These are phyloP conservation scores for Troides helena DNA, from an alignment of 2,888 invertebrate genomes.

Conservation along the genomic window DNA sequence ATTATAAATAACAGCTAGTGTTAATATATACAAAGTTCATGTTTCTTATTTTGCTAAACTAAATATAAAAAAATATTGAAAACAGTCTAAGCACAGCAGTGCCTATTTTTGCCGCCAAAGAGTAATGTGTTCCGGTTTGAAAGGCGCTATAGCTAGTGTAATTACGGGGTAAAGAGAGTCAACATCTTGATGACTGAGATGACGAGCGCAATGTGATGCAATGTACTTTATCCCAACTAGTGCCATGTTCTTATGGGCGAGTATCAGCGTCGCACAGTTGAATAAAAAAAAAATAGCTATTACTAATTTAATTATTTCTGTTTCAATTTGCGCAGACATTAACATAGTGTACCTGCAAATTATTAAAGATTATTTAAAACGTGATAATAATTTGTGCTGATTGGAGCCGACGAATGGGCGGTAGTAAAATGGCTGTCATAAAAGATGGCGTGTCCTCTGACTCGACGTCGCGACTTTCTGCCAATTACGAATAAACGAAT, in stretches of 20 bases:
- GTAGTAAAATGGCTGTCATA: slow-evolving; percentile 55
- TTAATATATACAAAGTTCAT: background rate
- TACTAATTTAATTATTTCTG: slow-evolving; percentile 9
- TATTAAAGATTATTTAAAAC: slow-evolving; percentile 28
- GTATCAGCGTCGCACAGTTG: too few relatives aligned
- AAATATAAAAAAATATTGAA: background rate
- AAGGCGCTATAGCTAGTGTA: too few relatives aligned
- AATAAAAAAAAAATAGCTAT: background rate
- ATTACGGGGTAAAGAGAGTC: too few relatives aligned
- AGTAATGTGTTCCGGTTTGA: too few relatives aligned
- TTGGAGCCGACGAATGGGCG: slow-evolving; percentile 43
- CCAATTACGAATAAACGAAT: slow-evolving; percentile 51
- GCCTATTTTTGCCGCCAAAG: too few relatives aligned
- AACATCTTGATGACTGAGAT: too few relatives aligned
- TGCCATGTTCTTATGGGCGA: too few relatives aligned
- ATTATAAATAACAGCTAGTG: too few relatives aligned
- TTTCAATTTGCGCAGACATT: slow-evolving; percentile 8
- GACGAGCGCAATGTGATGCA: too few relatives aligned
- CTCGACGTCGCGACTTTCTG: slow-evolving; percentile 40
- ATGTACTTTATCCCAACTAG: too few relatives aligned
- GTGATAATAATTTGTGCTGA: slow-evolving; percentile 28
- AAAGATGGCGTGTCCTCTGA: slow-evolving; percentile 45
- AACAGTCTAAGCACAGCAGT: too few relatives aligned
- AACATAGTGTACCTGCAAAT: slow-evolving; percentile 27
- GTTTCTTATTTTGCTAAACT: background rate